A percentile compares a stretch with the other conserved stretches of the same genome.
Conservation (phyloP, 2,888 invertebrate genomes). For the Zaprionus obscuricornis region DNA sequence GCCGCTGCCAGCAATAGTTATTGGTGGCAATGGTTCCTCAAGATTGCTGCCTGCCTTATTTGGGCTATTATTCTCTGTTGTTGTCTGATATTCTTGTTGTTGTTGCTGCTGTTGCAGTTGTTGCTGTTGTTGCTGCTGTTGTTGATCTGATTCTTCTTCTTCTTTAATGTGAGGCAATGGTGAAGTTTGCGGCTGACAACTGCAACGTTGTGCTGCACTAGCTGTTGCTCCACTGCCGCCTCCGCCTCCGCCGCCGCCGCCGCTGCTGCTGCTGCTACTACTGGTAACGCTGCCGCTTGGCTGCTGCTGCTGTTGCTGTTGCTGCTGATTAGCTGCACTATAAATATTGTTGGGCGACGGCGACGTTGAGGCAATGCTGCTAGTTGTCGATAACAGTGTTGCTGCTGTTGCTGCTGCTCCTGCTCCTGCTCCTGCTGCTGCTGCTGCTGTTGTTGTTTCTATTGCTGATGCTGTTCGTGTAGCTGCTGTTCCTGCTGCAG, state of each 20-base stretch:
- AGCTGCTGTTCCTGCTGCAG: constrained; percentile 40
- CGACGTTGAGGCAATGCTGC: constrained; percentile 52
- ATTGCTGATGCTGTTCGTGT: constrained; percentile 17
- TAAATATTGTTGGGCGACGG: constrained; percentile 48
- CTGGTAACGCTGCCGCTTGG: constrained; percentile 9
- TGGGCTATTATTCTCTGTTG: constrained; percentile 12
- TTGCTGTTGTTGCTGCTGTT: constrained; percentile 81
- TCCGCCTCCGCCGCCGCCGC: constrained; percentile 18
- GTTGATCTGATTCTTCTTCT: constrained; percentile 88
- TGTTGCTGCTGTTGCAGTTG: constrained; percentile 41
- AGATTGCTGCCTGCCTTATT: constrained; percentile 2
- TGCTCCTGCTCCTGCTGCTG: constrained; percentile 47
- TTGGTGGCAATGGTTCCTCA: constrained; percentile 45
- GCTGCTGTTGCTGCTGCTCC: constrained; percentile 8
- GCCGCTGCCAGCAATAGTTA: constrained; percentile 49
- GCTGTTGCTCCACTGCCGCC: constrained; percentile 30
- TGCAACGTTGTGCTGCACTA: constrained; percentile 81
- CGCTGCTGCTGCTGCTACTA: constrained; percentile 20
- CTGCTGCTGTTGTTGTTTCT: constrained; percentile 43
- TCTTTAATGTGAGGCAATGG: constrained; percentile 92
- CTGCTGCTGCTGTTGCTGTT: constrained; percentile 2
- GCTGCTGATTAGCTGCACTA: constrained; percentile 32
- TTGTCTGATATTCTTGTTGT: constrained; percentile 2
- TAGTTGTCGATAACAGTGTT: constrained; percentile 40
- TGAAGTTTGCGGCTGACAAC: constrained; percentile 86